Conservation (phyloP, 2,888 invertebrate genomes). For the Brenthis hecate region DNA sequence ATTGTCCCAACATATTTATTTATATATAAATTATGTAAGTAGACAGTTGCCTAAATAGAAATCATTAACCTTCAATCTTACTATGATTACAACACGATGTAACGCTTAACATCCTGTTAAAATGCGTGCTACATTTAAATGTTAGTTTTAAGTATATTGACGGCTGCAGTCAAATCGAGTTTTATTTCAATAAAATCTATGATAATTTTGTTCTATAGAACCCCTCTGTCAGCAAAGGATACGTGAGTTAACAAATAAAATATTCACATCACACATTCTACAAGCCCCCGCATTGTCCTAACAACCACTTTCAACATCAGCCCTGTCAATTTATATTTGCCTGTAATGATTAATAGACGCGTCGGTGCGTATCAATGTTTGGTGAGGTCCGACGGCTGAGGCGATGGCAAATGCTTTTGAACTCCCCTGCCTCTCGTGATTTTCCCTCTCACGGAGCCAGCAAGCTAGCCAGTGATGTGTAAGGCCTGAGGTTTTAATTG, state of each 20-base stretch:
- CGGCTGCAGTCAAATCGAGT: conserved; percentile 22
- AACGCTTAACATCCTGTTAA: not conserved
- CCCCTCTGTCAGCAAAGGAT: conserved; percentile 31
- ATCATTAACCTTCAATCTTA: too few species aligned
- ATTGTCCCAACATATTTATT: too few species aligned
- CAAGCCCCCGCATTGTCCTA: conserved; percentile 64
- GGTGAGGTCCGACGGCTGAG: not conserved
- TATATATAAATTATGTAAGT: too few species aligned
- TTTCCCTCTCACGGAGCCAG: not conserved
- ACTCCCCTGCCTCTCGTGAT: conserved; percentile 45
- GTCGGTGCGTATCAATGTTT: conserved; percentile 51
- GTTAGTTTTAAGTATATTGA: conserved; percentile 8
- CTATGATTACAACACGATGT: too few species aligned
- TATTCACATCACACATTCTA: conserved; percentile 73
- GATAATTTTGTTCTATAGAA: conserved; percentile 35
- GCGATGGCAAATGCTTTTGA: conserved; percentile 24
- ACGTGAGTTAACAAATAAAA: conserved; percentile 50
- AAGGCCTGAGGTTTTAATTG: conserved; percentile 23
- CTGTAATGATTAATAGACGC: conserved; percentile 68
- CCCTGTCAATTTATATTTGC: conserved; percentile 79
- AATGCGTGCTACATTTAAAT: not conserved
- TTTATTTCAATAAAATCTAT: conserved; percentile 30
- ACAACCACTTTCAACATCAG: conserved; percentile 72
- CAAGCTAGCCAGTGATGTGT: conserved; percentile 4
- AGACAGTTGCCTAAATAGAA: too few species aligned